Base-by-base conservation (phyloP, 2,113 vertebrate species). In the Ahaetulla prasina region DNA sequence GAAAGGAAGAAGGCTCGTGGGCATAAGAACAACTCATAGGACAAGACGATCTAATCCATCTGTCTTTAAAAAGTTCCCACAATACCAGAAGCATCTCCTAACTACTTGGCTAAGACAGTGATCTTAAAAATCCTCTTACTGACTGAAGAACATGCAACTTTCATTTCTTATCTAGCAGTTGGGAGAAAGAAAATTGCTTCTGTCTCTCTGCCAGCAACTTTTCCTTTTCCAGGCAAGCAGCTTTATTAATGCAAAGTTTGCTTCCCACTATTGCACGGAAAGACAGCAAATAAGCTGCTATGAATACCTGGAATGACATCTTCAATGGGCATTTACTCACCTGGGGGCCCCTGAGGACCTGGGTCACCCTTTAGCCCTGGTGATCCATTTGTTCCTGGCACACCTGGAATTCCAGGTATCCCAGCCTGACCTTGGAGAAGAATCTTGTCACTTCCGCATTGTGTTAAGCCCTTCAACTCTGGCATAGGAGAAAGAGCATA, bases 341-440 rank as follows among this genome's bases (percentile, higher is more conserved):
- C 89, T 89, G 87, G 86, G 14, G 92, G 92, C 1, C 89, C 89
- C 39, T 23, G 63, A 30, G 53, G 89, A 1, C 91, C 54, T 23
- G 30, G 9, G 5, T 94, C 85, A 27, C 91, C 91, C 54, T 85
- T 92, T n/a, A 54, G 9, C 8, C 93, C 91, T 12, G 68, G 45
- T 1, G 88, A 18, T 4, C 93, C 93, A 11, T 52, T 88, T 80
- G 86, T 94, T 74, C 93, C 93, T 10, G 93, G 91, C 35, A 90
- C 39, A 9, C 93, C 93, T 6, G 93, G 93, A 35, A 94, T 85
- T 88, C 93, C 93, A 57, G 93, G 93, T 22, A 43, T 85, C 18
- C 93, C 93, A 20, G 93, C 45, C 52, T 88, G 91, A 50, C 93
- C 52, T 35, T 92, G 93, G 53, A 94, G 5, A 88, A 92, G 20